Base-by-base conservation (phyloP, 2,113 vertebrate species). In the Gracilinanus agilis region DNA sequence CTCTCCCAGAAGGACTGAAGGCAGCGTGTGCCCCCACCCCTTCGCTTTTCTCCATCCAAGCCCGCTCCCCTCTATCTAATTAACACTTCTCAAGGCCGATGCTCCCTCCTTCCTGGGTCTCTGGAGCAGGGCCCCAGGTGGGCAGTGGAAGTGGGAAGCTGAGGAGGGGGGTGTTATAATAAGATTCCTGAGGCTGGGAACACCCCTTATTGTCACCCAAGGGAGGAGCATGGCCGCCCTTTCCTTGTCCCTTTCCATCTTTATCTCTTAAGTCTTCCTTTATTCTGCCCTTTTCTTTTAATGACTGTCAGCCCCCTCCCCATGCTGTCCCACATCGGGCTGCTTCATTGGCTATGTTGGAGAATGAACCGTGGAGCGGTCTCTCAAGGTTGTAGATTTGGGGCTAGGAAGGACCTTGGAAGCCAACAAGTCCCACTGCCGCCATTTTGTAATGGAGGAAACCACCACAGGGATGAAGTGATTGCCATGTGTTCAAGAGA, bases 61-160 rank as follows among this genome's bases (percentile, higher is more conserved):
- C 34, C 67, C 34, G 23, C 40, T 0, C 58, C 23, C 92, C 27
- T 40, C 9, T 3, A 16, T 94, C 89, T 58, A 44, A 67, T 92
- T 89, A 83, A 58, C 56, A 44, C 91, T 92, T 91, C 58, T 96
- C 24, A 91, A 91, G 93, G 6, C 8, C 53, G 91, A n/a, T 54
- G 3, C 29, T 55, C 0, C 12, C 27, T 34, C 27, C 11, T 83
- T 40, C n/a, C n/a, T 21, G 16, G n/a, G 67, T 83, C n/a, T 40
- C 34, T 40, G 67, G 34, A 83, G 67, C 6, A 23, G n/a, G n/a
- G 19, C n/a, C 19, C 67, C 67, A 83, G 21, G 67, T 21, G 67
- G 67, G 19, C n/a, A 2, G 67, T 23, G 67, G 21, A 2, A 7
- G 67, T 83, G 67, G n/a, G n/a, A 40, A 40, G 34, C n/a, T 13